Evolutionary conservation across 2,797 vertebrate species (phyloP), one percentile per base, ranked within the genome.

Genomic region (Cyclura pinguis): DNA sequence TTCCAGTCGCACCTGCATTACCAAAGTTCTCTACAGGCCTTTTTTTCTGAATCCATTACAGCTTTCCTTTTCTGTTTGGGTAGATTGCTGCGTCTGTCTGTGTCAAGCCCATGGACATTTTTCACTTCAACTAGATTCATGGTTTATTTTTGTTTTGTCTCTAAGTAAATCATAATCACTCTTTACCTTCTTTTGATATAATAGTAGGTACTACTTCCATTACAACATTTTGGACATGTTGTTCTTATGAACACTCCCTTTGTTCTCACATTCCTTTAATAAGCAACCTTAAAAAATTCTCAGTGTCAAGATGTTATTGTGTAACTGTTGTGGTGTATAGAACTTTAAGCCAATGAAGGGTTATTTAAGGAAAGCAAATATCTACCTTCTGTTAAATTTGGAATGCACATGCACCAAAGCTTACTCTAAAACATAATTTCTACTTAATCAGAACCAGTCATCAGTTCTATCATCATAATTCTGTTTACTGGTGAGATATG

Each of bases 381-480:
- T 32, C 16, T 5, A 50, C 0, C 35, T 80, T 88, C 55, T 84
- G 80, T 84, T 69, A 55, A 47, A 38, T 80, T 89, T 80, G 69
- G 77, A 86, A 82, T 27, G 81, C 50, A 38, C 24, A 6, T 78
- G 10, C 4, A n/a, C 62, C 24, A 85, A 84, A n/a, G 22, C 73
- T 85, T 80, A n/a, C 27, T 91, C 81, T 27, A 88, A 80, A 55
- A 85, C 88, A 74, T 74, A 47, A 18, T 92, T 88, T 76, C 3
- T 69, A 69, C 24, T 1, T 85, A 35, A 20, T 50, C 38, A 42
- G 74, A 90, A 80, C 72, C 9, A 1, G 67, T 38, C 69, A 86
- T n/a, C 74, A 55, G 77, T 55, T 80, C 59, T 92, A 20, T 62
- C 29, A 95, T 94, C 92, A 89, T 94, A 91, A 92, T 86, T 74